Conservation (phyloP, 2,113 vertebrate genomes). For the Leptobrachium leishanense region DNA sequence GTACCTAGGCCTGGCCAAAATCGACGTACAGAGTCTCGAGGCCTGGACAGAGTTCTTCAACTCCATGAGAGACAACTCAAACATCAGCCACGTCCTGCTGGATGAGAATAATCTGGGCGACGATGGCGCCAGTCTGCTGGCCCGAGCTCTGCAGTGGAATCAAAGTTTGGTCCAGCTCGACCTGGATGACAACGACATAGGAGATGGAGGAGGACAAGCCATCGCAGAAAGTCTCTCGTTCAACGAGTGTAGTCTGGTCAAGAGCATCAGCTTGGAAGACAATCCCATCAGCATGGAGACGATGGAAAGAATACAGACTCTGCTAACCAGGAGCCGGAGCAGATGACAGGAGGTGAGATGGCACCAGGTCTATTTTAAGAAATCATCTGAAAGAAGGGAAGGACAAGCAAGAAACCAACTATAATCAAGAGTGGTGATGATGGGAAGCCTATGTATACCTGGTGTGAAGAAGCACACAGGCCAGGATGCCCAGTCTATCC, state of each 20-base stretch:
- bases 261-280: slow-evolving; percentile 67
- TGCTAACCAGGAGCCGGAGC: slow-evolving; percentile 43
- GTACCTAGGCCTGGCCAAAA: slow-evolving; percentile 73
- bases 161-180: slow-evolving; percentile 63
- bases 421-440: not conserved
- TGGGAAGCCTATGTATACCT: too few species aligned
- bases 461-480: too few species aligned
- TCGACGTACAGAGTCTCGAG: slow-evolving; percentile 53
- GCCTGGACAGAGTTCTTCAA: slow-evolving; percentile 72
- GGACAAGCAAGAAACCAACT: not conserved
- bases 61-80: slow-evolving; percentile 63
- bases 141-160: slow-evolving; percentile 64
- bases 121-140: slow-evolving; percentile 66
- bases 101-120: slow-evolving; percentile 72
- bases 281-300: slow-evolving; percentile 67
- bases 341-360: too few species aligned
- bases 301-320: slow-evolving; percentile 64
- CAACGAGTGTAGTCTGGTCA: slow-evolving; percentile 55
- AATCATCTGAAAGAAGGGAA: not conserved
- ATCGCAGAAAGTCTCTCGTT: slow-evolving; percentile 62
- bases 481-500: too few species aligned
- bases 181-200: slow-evolving; percentile 68
- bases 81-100: slow-evolving; percentile 66
- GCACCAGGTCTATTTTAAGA: not conserved
- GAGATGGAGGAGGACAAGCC: slow-evolving; percentile 69